Percentiles rank a stretch among this genome's conserved stretches.
Conservation (phyloP, 2,888 invertebrate species). For the Syrphus vitripennis region DNA sequence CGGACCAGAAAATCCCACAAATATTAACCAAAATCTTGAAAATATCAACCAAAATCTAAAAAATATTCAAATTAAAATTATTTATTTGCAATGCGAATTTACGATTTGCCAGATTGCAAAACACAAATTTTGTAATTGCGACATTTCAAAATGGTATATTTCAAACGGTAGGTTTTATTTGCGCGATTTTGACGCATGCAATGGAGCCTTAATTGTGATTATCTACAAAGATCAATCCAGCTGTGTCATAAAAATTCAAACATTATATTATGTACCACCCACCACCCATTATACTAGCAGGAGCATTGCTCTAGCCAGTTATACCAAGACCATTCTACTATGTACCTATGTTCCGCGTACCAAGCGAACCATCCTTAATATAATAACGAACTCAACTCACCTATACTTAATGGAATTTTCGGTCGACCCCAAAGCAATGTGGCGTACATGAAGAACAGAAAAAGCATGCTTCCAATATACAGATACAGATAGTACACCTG, state of each 20-base stretch:
- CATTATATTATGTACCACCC: background rate
- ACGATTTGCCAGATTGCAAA: too few relatives aligned
- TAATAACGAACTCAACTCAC: constrained; percentile 80
- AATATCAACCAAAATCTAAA: too few relatives aligned
- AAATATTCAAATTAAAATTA: too few relatives aligned
- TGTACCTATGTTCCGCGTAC: background rate
- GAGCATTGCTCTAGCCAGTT: background rate
- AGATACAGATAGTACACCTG: constrained; percentile 93
- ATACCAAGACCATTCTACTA: background rate
- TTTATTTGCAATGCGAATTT: too few relatives aligned
- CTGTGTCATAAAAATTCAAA: background rate
- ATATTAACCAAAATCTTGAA: too few relatives aligned
- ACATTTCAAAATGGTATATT: too few relatives aligned
- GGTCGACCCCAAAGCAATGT: constrained; percentile 87
- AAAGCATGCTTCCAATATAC: constrained; percentile 93
- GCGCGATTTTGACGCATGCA: too few relatives aligned
- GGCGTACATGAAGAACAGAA: constrained; percentile 91
- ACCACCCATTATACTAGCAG: background rate
- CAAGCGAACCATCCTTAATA: constrained; percentile 20
- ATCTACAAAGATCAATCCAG: background rate
- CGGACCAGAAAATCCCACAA: too few relatives aligned
- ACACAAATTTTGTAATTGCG: too few relatives aligned
- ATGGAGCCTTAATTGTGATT: too few relatives aligned
- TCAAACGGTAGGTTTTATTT: too few relatives aligned
- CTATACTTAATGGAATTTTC: constrained; percentile 82